Conservation (phyloP, 2,113 vertebrate genomes). For the Polypterus senegalus region DNA sequence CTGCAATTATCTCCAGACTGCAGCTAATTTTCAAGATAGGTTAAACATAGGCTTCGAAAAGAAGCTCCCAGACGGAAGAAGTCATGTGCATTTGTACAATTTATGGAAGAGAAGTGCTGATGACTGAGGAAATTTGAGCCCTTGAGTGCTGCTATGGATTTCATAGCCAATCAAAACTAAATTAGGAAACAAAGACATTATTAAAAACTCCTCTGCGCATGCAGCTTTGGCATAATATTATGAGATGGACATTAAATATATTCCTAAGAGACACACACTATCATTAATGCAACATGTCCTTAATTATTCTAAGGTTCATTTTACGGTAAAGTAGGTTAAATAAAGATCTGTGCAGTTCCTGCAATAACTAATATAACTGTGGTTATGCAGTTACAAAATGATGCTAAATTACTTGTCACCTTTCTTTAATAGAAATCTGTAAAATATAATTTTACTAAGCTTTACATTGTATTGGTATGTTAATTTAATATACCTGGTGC, state of each 20-base stretch:
- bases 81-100: constrained; percentile 32
- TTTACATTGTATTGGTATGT: no score
- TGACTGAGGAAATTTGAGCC: constrained; percentile 52
- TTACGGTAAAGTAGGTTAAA: constrained; percentile 37
- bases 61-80: constrained; percentile 26
- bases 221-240: constrained; percentile 47
- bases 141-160: constrained; percentile 50
- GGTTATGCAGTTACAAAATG: neutral
- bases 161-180: constrained; percentile 70
- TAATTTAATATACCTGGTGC: no score
- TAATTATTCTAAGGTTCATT: constrained; percentile 44
- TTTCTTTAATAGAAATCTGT: no score
- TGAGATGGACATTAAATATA: constrained; percentile 43
- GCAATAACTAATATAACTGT: neutral
- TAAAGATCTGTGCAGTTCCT: constrained; percentile 20
- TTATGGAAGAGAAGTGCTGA: constrained; percentile 61
- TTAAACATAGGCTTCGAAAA: constrained; percentile 35
- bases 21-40: constrained; percentile 27
- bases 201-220: constrained; percentile 54
- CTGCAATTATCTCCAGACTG: constrained; percentile 28
- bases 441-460: no score
- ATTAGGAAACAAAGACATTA: constrained; percentile 66
- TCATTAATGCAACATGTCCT: constrained; percentile 46
- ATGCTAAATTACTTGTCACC: neutral
- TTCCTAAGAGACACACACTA: constrained; percentile 40